Conservation (phyloP, 2,888 invertebrate species). For the Acanthosepion lycidas region DNA sequence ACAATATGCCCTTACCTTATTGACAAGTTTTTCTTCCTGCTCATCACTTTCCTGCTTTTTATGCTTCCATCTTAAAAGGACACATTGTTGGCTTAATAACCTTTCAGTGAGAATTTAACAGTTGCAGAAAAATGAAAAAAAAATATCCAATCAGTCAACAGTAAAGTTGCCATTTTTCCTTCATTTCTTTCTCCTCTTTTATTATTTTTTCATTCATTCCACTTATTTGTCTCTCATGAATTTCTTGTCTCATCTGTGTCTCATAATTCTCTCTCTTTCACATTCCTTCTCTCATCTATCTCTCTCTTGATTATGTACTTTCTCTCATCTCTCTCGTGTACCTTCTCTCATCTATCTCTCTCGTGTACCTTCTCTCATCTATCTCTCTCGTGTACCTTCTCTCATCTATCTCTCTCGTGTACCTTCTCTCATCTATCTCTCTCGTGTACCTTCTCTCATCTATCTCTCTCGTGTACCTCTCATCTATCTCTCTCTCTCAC, state of each 20-base stretch:
- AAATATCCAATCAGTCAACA: not conserved
- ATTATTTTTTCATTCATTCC: no score
- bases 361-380: not conserved
- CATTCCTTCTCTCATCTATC: not conserved
- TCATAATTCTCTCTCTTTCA: not conserved
- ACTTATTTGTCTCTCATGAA: no score
- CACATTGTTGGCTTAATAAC: not conserved
- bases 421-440: not conserved
- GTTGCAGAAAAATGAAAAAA: not conserved
- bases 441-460: not conserved
- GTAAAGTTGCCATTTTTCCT: not conserved
- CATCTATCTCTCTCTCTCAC: not conserved
- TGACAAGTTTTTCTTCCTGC: not conserved
- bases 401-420: not conserved
- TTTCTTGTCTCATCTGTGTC: no score
- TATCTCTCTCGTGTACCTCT: not conserved
- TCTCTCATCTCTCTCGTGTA: not conserved
- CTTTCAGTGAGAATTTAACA: not conserved
- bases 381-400: not conserved
- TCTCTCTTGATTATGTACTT: no score
- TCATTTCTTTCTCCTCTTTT: not conserved
- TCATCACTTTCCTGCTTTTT: not conserved
- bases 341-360: not conserved
- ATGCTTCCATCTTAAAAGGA: not conserved
- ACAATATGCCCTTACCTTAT: constrained; percentile 18